These are phyloP conservation scores for Drosophila ironensis DNA, from an alignment of 1,140 invertebrate genomes.

Conservation along the genomic window DNA sequence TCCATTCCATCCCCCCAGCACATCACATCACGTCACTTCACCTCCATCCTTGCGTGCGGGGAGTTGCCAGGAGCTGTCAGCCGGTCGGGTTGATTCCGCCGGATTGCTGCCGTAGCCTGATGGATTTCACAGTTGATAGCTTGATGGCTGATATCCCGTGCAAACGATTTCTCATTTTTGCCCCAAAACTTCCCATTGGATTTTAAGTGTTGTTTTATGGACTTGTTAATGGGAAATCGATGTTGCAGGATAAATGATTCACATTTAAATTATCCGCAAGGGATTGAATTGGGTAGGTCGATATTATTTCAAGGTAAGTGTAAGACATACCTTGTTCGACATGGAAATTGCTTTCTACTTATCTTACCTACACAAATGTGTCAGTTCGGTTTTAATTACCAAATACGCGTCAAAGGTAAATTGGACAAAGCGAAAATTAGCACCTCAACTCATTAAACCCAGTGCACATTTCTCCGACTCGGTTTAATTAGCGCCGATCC, in stretches of 20 bases:
- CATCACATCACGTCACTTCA: not conserved
- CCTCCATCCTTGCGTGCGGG: conserved; percentile 2
- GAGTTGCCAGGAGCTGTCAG: conserved; percentile 24
- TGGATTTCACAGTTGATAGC: conserved; percentile 41
- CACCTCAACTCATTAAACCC: not conserved
- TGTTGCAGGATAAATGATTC: not conserved
- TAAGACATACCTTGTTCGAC: too few species aligned
- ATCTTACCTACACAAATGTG: too few species aligned
- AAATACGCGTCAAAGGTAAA: not conserved
- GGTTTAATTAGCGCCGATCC: conserved; percentile 8
- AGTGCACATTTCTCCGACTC: not conserved
- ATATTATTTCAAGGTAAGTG: too few species aligned
- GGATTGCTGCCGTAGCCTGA: conserved; percentile 24
- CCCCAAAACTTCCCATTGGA: not conserved
- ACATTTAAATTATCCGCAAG: too few species aligned
- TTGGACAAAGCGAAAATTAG: not conserved
- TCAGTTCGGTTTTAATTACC: not conserved
- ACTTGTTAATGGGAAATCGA: conserved; percentile 14
- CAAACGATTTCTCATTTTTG: conserved; percentile 13
- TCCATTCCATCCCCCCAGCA: not conserved
- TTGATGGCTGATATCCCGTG: conserved; percentile 24
- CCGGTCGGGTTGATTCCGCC: conserved; percentile 14
- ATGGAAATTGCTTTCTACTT: too few species aligned
- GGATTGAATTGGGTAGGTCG: too few species aligned
- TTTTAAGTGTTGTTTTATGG: not conserved